Base-by-base conservation (phyloP, 2,888 invertebrate species). In the Dyspetes luteomarginatus region DNA sequence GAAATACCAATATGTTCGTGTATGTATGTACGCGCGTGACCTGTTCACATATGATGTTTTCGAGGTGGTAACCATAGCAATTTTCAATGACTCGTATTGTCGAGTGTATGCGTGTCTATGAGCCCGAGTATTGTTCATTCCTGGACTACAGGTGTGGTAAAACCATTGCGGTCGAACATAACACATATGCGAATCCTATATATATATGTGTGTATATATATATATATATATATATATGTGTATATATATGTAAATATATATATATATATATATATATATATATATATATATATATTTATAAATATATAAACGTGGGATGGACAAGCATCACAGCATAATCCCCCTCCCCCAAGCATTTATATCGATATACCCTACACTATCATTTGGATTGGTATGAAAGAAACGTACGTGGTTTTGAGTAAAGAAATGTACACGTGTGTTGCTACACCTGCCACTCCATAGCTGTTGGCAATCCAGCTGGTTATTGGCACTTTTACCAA, bases 41-140 rank as follows among this genome's bases (percentile, higher is more conserved):
- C 3, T 48, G 56, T 68, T 64, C 30, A 45, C 79, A 15, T 52
- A 76, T 45, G 45, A 74, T 82, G 81, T 82, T 82, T 50, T 75
- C 65, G 56, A 45, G 30, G 52, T 45, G 41, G 82, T 82, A 78
- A 82, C 82, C 82, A 82, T 82, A 81, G 82, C 79, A 64, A 82
- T 82, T 81, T 72, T 58, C 58, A 64, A 58, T 72, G 60, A 56
- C 52, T 3, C 48, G 48, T 48, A 43, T 55, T 26, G 43, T 36
- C 5, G 43, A 41, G 28, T 52, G 55, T 56, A 64, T 72, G 62
- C 52, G 55, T 56, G 56, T 30, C 41, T 69, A n/a, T 9, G 4
- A 30, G 24, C 24, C 67, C 45, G 55, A 5, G 48, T 15, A 48
- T 17, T 17, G 12, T 12, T 15, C 17, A 5, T 7, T 17, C 15